Base-by-base conservation (phyloP, 2,888 invertebrate species). In the Drosophila paranaensis region DNA sequence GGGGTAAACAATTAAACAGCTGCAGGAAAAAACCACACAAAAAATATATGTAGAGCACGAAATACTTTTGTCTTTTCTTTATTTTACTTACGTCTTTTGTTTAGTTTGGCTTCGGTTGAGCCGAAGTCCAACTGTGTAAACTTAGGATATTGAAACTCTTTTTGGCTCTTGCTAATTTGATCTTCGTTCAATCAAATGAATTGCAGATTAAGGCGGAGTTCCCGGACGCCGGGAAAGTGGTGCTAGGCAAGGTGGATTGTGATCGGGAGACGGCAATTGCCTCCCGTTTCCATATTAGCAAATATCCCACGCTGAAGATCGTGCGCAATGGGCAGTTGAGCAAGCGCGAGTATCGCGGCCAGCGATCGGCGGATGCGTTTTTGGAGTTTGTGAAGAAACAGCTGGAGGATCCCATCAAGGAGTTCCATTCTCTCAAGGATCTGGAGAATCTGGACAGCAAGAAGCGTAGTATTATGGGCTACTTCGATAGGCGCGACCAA, bases 251-350 rank as follows among this genome's bases (percentile, higher is more conserved):
- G 94, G 97, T 99, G 9, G 99, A 99, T 93, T 99, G 99, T 94
- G 99, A 99, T 93, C 95, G 95, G 88, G 98, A 99, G 94, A 95
- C 96, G 94, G 93, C 89, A 25, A 94, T 99, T 65, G 97, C 99
- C 3, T 95, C 96, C 6, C 95, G 97, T 82, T 99, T 98, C 93
- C 98, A 98, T 91, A 98, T 99, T 67, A 97, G 96, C 65, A 99
- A 99, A 94, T 99, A 99, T 94, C 99, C 99, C 8, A 99, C 99
- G 6, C 93, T 99, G 65, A 99, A 99, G 93, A 93, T 99, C 25
- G 97, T 99, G 83, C 95, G 97, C 58, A 98, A 98, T 94, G 98
- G 98, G 0, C 95, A 97, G 89, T 95, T 97, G n/a, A 95, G 96
- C 14, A 98, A 98, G 91, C 95, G 96, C 78, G 98, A 98, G 91